Conservation (phyloP, 2,797 vertebrate species). For the Falco cherrug region DNA sequence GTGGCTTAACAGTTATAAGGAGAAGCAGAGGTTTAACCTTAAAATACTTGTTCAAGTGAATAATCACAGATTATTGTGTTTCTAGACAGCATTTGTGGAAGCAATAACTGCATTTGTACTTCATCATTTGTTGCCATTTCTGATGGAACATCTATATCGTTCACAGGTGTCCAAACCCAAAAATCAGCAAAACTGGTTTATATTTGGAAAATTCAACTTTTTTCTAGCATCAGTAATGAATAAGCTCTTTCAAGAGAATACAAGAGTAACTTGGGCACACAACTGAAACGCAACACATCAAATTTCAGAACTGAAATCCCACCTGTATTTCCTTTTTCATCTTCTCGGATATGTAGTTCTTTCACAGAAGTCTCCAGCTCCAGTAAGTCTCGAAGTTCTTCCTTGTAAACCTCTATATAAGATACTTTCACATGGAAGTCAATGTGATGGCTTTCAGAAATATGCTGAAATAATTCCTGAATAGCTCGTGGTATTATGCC, state of each 20-base stretch:
- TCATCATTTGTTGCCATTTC: background rate
- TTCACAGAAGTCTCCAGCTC: constrained; percentile 83
- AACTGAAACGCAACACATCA: background rate
- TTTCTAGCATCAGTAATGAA: background rate
- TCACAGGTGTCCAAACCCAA: background rate
- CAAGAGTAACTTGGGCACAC: background rate
- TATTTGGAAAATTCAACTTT: background rate
- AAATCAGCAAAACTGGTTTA: background rate
- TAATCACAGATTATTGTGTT: background rate
- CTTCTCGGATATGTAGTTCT: constrained; percentile 88
- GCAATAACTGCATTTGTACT: background rate
- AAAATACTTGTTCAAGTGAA: background rate
- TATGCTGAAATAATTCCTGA: constrained; percentile 85
- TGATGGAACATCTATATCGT: background rate
- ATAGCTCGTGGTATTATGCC: constrained; percentile 88
- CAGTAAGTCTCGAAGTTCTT: constrained; percentile 89
- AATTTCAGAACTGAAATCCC: background rate
- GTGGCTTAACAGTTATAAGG: background rate
- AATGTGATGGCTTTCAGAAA: constrained; percentile 77
- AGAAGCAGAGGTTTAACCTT: background rate
- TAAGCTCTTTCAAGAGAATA: background rate
- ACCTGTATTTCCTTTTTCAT: constrained; percentile 92
- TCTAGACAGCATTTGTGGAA: background rate
- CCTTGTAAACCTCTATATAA: constrained; percentile 90
- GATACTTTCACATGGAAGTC: constrained; percentile 82